phyloP scores from a whole-genome alignment of 2,888 invertebrate species.

The Keiferia lycopersicella region DNA sequence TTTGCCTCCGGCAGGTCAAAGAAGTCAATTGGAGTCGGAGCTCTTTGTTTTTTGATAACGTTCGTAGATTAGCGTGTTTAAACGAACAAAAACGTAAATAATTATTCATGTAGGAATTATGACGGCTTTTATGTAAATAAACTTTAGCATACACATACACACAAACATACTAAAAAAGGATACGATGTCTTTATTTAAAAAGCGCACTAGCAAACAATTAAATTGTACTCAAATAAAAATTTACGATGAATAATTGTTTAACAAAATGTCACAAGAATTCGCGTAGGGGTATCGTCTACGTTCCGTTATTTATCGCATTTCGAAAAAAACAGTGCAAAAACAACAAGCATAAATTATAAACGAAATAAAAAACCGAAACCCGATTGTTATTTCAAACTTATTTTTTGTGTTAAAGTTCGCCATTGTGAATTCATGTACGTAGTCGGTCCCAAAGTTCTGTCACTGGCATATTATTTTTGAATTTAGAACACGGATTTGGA shows the following conservation, averaged over 20 bases:
- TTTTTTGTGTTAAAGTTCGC: too few relatives aligned
- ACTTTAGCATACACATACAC: not conserved
- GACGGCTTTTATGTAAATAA: not conserved
- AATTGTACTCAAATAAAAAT: not conserved
- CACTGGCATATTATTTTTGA: too few relatives aligned
- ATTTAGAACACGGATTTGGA: too few relatives aligned
- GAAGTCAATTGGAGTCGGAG: constrained; percentile 4
- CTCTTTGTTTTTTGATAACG: constrained; percentile 18
- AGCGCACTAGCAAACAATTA: not conserved
- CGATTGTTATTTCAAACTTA: too few relatives aligned
- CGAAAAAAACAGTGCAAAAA: constrained; percentile 4
- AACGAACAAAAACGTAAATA: not conserved
- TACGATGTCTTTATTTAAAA: not conserved
- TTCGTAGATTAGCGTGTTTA: constrained; percentile 9
- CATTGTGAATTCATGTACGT: too few relatives aligned
- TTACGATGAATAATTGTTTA: not conserved
- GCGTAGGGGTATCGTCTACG: not conserved
- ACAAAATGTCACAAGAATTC: constrained; percentile 8
- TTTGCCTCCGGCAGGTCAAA: constrained; percentile 14
- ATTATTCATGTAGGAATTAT: not conserved
- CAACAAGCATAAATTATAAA: too few relatives aligned
- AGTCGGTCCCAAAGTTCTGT: too few relatives aligned
- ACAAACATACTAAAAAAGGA: too few relatives aligned
- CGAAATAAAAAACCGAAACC: too few relatives aligned
- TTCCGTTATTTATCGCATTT: constrained; percentile 17